Conservation (phyloP, 2,797 vertebrate genomes). For the Brotula barbata region DNA sequence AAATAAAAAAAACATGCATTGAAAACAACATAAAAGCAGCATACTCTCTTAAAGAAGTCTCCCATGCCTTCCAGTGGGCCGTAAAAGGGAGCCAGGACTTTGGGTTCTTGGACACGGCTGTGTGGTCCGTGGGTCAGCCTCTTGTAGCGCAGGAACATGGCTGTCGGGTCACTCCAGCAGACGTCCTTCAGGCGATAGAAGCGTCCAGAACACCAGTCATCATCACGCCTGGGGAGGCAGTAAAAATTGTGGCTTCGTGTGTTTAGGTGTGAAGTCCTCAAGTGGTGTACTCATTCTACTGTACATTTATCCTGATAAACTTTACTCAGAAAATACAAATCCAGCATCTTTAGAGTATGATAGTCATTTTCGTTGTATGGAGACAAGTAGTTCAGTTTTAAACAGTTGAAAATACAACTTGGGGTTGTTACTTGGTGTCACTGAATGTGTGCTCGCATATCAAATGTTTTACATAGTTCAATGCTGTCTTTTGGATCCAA, state of each 20-base stretch:
- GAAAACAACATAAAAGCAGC: not conserved
- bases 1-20: not conserved
- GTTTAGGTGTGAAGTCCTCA: not conserved
- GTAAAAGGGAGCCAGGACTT: slow-evolving; percentile 76
- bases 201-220: slow-evolving; percentile 65
- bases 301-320: no score
- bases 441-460: no score
- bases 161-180: slow-evolving; percentile 79
- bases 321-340: no score
- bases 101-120: slow-evolving; percentile 71
- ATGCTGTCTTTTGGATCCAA: no score
- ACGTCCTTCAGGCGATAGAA: slow-evolving; percentile 83
- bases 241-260: not conserved
- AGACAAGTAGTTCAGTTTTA: no score
- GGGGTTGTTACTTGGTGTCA: no score
- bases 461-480: no score
- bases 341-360: no score
- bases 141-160: slow-evolving; percentile 78
- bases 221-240: slow-evolving; percentile 40
- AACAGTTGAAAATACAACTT: no score
- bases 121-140: slow-evolving; percentile 40
- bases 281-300: no score
- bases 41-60: slow-evolving; percentile 74
- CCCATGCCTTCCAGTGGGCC: slow-evolving; percentile 57
- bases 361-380: no score